Conservation (phyloP, 2,797 vertebrate genomes). For the Fistularia commersonii region DNA sequence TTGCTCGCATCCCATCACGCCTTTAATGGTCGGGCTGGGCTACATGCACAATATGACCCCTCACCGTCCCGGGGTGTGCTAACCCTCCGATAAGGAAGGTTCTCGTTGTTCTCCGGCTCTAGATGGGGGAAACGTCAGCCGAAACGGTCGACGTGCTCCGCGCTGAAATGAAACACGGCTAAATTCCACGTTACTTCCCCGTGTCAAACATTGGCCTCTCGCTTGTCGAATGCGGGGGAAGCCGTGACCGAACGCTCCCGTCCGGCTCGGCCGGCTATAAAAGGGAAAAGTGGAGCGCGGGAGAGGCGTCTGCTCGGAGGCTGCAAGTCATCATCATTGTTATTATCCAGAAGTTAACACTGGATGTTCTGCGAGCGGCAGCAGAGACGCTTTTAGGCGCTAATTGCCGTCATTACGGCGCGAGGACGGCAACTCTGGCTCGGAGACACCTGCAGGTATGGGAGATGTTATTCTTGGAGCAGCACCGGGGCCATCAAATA, state of each 20-base stretch:
- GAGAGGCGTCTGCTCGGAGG: slow-evolving; percentile 29
- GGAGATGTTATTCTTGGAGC: slow-evolving; percentile 5
- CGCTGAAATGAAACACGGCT: slow-evolving; percentile 55
- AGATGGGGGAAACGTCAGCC: slow-evolving; percentile 44
- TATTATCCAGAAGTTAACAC: slow-evolving; percentile 50
- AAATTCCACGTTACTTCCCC: slow-evolving; percentile 68
- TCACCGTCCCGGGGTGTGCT: no score
- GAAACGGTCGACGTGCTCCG: slow-evolving; percentile 53
- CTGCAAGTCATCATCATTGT: slow-evolving; percentile 63
- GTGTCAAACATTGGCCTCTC: slow-evolving; percentile 73
- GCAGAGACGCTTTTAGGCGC: slow-evolving; percentile 38
- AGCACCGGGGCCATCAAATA: slow-evolving; percentile 1
- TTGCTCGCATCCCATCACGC: no score
- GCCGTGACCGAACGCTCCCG: slow-evolving; percentile 62
- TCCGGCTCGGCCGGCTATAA: slow-evolving; percentile 72
- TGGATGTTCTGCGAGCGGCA: slow-evolving; percentile 37
- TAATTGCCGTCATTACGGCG: slow-evolving; percentile 52
- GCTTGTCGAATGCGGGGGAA: slow-evolving; percentile 65
- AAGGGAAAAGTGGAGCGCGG: slow-evolving; percentile 60
- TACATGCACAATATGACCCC: no score
- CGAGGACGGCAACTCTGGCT: no score
- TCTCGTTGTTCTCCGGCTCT: slow-evolving; percentile 40
- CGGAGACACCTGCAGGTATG: no score
- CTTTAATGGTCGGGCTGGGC: no score
- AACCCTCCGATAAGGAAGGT: neutral